phyloP scores from a whole-genome alignment of 2,113 vertebrate genomes.

The Silurus meridionalis region DNA sequence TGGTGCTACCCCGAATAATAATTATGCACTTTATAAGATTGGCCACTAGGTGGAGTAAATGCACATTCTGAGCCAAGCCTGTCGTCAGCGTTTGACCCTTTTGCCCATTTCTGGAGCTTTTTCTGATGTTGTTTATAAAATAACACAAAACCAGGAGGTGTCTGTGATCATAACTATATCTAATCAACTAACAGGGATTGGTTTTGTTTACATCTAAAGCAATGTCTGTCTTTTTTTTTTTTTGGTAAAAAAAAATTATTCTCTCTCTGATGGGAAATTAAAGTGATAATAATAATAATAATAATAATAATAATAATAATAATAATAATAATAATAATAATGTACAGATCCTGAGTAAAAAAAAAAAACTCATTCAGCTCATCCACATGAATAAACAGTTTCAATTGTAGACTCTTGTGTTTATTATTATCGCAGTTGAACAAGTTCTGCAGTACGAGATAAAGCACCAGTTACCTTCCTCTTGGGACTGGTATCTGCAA shows the following conservation, averaged over 20 bases:
- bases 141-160: background rate
- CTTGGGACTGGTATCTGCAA: background rate
- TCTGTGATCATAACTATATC: background rate
- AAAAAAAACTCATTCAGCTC: slow-evolving; percentile 66
- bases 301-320: background rate
- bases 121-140: slow-evolving; percentile 15
- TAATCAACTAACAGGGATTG: slow-evolving; percentile 15
- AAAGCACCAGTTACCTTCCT: background rate
- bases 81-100: slow-evolving; percentile 11
- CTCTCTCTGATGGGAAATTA: slow-evolving; percentile 71
- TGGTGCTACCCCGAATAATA: slow-evolving; percentile 31
- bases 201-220: slow-evolving; percentile 6
- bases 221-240: slow-evolving; percentile 19
- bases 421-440: background rate
- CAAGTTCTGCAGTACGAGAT: background rate
- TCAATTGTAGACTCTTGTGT: slow-evolving; percentile 56
- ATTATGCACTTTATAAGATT: slow-evolving; percentile 55
- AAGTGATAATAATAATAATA: background rate
- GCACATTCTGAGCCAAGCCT: slow-evolving; percentile 39
- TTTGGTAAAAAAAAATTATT: slow-evolving; percentile 44
- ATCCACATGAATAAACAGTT: slow-evolving; percentile 70
- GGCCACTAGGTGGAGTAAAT: slow-evolving; percentile 64
- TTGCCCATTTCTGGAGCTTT: slow-evolving; percentile 6
- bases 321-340: slow-evolving; percentile 33
- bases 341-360: slow-evolving; percentile 36